A percentile compares a stretch with the other conserved stretches of the same genome.
Conservation (phyloP, 2,113 vertebrate species). For the Butastur rufipennis region DNA sequence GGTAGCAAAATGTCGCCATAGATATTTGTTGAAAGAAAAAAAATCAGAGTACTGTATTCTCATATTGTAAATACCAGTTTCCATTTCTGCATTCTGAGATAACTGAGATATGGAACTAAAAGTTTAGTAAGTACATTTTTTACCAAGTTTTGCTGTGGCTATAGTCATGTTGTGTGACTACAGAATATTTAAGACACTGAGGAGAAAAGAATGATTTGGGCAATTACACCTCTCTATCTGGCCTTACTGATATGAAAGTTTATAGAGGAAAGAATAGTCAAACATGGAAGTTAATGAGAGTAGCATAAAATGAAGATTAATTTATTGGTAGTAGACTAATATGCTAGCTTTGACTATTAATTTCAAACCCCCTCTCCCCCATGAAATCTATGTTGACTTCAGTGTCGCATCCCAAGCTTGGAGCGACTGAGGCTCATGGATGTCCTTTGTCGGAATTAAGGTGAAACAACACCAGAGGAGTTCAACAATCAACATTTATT, state of each 20-base stretch:
- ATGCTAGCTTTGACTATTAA: background rate
- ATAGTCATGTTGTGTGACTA: background rate
- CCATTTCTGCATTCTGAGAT: background rate
- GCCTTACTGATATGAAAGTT: background rate
- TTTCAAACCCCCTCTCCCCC: background rate
- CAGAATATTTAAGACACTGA: background rate
- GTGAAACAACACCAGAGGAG: too few relatives aligned
- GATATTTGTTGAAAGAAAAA: background rate
- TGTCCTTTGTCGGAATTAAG: too few relatives aligned
- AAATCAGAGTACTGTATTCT: background rate
- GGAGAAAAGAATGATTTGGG: background rate
- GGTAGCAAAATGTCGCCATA: background rate
- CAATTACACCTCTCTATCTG: background rate
- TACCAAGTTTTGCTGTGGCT: background rate
- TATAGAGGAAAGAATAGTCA: background rate
- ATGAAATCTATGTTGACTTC: background rate
- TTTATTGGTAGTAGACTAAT: background rate
- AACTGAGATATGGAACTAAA: background rate
- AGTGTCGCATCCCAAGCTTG: background rate
- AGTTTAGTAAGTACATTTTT: background rate
- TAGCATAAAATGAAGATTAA: background rate
- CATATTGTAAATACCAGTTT: background rate
- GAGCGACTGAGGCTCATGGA: too few relatives aligned
- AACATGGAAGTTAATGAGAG: background rate
- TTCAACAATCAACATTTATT: too few relatives aligned